These are phyloP conservation scores for Dexiosoma caninum DNA, from an alignment of 2,888 invertebrate species.

Conservation along the genomic window DNA sequence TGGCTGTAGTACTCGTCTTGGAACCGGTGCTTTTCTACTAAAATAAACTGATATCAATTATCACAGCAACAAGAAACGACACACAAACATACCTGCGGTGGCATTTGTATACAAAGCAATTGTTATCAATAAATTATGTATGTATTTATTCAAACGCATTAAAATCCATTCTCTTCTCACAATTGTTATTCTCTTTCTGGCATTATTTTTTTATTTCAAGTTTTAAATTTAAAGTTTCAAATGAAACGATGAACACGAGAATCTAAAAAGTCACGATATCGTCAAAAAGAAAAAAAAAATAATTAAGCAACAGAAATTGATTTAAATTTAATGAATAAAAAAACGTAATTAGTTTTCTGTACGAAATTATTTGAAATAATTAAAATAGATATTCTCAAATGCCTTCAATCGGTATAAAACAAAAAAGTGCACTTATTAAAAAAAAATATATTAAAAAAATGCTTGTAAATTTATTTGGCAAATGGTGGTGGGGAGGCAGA, in stretches of 20 bases:
- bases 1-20: not conserved
- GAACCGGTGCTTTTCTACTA: slow-evolving; percentile 28
- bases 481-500: too few relatives aligned
- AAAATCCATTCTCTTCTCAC: slow-evolving; percentile 1
- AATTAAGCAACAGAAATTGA: not conserved
- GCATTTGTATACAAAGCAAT: not conserved
- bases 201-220: not conserved
- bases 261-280: not conserved
- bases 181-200: not conserved
- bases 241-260: not conserved
- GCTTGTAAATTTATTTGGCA: too few relatives aligned
- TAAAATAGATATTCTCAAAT: too few relatives aligned
- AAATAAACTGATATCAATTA: slow-evolving; percentile 21
- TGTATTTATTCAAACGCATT: not conserved
- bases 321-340: not conserved
- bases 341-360: not conserved
- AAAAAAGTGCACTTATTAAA: too few relatives aligned
- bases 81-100: not conserved
- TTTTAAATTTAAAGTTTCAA: too few relatives aligned
- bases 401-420: too few relatives aligned
- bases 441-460: too few relatives aligned
- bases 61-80: not conserved
- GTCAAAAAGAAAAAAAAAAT: not conserved
- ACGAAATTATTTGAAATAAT: not conserved
- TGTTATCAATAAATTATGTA: slow-evolving; percentile 49